Evolutionary conservation across 2,888 invertebrate genomes (phyloP).

Genomic region (Dynastes grantii): DNA sequence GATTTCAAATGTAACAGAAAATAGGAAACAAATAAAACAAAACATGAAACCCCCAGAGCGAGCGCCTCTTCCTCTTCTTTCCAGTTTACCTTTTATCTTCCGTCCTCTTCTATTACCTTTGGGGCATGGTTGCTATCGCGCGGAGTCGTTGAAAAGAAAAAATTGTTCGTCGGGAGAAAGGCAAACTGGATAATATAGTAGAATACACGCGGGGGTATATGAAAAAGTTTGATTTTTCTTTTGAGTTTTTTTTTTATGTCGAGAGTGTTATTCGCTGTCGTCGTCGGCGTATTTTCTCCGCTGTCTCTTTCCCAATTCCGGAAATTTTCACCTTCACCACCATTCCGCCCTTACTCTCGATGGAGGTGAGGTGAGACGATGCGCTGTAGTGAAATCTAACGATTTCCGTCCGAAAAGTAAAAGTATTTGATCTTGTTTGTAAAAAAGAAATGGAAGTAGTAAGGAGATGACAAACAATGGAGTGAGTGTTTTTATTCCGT

Average conservation of each 20-base stretch:
- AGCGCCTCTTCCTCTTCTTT: not conserved
- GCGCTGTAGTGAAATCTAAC: not conserved
- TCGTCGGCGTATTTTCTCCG: slow-evolving; percentile 23
- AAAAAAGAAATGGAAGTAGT: not conserved
- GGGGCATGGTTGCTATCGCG: not conserved
- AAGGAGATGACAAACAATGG: no score
- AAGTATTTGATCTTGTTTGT: slow-evolving; percentile 7
- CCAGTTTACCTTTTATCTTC: not conserved
- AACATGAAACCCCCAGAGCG: slow-evolving; percentile 35
- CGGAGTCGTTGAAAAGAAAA: slow-evolving; percentile 26
- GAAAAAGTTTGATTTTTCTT: slow-evolving; percentile 51
- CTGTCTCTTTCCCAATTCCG: slow-evolving; percentile 16
- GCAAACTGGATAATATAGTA: slow-evolving; percentile 50
- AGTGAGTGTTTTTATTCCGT: no score
- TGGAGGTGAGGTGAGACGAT: not conserved
- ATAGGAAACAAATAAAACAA: slow-evolving; percentile 60
- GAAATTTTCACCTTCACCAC: not conserved
- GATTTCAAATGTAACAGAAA: slow-evolving; percentile 59
- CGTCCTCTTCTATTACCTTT: not conserved
- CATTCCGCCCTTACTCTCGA: not conserved
- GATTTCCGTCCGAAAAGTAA: not conserved
- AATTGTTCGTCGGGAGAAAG: slow-evolving; percentile 44
- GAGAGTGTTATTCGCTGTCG: slow-evolving; percentile 42
- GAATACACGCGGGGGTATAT: slow-evolving; percentile 45
- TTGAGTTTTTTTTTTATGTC: slow-evolving; percentile 33